Evolutionary conservation across 2,888 invertebrate species (phyloP).

Genomic region (Dusona sp.): DNA sequence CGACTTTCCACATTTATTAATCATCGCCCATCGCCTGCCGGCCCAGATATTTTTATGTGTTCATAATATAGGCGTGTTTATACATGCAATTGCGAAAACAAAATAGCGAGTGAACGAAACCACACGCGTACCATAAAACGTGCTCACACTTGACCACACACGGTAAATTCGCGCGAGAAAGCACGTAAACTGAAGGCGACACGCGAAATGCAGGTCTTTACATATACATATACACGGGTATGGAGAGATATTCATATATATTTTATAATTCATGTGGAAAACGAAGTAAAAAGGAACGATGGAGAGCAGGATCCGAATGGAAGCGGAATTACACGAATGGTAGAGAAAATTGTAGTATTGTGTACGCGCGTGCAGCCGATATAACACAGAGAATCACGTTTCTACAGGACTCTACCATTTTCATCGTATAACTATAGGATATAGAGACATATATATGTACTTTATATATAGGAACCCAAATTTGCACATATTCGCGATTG

Average conservation of each 20-base stretch:
- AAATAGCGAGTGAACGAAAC: slow-evolving; percentile 58
- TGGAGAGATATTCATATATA: background rate
- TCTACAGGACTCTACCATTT: slow-evolving; percentile 8
- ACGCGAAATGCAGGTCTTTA: background rate
- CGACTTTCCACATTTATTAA: slow-evolving; percentile 61
- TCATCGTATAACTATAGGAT: background rate
- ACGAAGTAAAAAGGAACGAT: slow-evolving; percentile 25
- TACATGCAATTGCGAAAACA: slow-evolving; percentile 42
- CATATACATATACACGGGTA: background rate
- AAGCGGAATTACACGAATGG: slow-evolving; percentile 52
- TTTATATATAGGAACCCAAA: slow-evolving; percentile 24
- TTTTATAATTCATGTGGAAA: slow-evolving; percentile 40
- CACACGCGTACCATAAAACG: slow-evolving; percentile 46
- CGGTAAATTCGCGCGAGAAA: slow-evolving; percentile 55
- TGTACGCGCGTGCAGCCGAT: slow-evolving; percentile 59
- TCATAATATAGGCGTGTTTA: slow-evolving; percentile 1
- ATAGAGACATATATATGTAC: background rate
- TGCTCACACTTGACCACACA: slow-evolving; percentile 52
- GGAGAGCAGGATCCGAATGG: slow-evolving; percentile 3
- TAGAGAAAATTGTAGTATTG: slow-evolving; percentile 62
- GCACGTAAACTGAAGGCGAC: slow-evolving; percentile 36
- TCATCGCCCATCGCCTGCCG: slow-evolving; percentile 15
- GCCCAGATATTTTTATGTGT: slow-evolving; percentile 5
- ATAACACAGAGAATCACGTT: slow-evolving; percentile 59
- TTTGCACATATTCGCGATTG: slow-evolving; percentile 66